Percentiles rank a stretch among this genome's conserved stretches.
Conservation (phyloP, 2,113 vertebrate species). For the Procavia capensis region DNA sequence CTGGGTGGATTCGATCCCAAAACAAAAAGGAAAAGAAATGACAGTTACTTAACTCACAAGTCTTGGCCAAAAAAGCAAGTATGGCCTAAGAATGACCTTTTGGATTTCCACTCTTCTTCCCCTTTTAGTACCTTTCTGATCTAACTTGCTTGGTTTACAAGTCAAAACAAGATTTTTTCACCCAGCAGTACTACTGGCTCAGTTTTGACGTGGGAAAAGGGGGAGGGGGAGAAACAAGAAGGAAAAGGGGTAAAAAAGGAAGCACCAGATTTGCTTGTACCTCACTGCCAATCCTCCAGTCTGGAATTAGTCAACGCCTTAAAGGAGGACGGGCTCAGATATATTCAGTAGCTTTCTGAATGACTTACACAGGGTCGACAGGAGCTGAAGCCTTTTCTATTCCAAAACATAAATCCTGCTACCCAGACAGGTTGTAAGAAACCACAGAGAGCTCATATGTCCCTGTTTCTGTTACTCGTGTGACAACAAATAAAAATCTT, state of each 20-base stretch:
- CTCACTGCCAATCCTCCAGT: background rate
- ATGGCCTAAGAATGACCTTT: background rate
- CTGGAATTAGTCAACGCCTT: background rate
- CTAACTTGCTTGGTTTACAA: background rate
- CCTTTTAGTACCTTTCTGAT: background rate
- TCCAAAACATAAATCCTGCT: background rate
- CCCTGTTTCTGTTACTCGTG: background rate
- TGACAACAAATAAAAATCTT: background rate
- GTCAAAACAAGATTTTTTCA: constrained; percentile 9
- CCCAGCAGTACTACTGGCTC: background rate
- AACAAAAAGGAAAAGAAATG: background rate
- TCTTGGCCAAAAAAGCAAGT: background rate
- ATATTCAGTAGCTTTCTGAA: background rate
- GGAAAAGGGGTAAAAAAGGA: background rate
- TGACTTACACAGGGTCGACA: background rate
- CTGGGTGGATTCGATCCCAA: background rate
- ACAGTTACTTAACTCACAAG: background rate
- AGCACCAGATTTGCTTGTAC: background rate
- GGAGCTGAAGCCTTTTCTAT: background rate
- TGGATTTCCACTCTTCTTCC: background rate
- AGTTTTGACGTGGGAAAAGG: background rate
- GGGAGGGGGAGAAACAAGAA: accelerated
- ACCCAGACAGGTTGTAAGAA: background rate
- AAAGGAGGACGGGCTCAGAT: background rate
- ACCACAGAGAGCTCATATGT: background rate